phyloP scores from a whole-genome alignment of 2,113 vertebrate genomes.

The Microcebus jonahi region DNA sequence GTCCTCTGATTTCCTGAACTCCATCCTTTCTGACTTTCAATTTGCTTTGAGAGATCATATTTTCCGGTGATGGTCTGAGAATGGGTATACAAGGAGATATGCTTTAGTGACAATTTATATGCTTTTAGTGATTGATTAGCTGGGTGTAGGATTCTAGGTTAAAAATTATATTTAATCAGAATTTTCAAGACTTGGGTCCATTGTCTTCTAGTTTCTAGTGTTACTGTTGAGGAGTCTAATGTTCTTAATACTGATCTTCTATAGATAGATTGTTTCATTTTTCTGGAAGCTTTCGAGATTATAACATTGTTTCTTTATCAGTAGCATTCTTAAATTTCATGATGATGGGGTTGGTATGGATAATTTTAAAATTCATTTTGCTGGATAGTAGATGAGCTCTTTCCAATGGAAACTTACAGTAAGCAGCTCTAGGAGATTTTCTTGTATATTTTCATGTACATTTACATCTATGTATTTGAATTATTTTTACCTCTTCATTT shows the following conservation, averaged over 20 bases:
- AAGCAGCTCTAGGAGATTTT: not conserved
- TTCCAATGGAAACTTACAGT: not conserved
- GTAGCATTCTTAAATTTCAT: not conserved
- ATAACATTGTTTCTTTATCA: not conserved
- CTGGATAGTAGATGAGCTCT: not conserved
- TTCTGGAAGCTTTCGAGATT: not conserved
- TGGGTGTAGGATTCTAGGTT: not conserved
- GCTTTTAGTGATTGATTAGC: not conserved
- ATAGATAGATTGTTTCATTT: not conserved
- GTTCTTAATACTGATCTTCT: not conserved
- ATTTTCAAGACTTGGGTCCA: not conserved
- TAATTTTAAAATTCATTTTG: not conserved
- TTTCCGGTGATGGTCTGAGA: not conserved
- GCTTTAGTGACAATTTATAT: not conserved
- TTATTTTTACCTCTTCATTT: not conserved
- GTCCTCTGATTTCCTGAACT: not conserved
- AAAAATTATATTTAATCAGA: not conserved
- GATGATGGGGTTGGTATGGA: not conserved
- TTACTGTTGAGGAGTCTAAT: not conserved
- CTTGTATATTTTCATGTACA: not conserved
- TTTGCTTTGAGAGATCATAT: not conserved
- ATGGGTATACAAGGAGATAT: not conserved
- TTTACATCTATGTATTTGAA: not conserved
- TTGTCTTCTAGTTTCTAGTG: not conserved
- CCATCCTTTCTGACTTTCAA: not conserved